These are phyloP conservation scores for Octonoba sinensis DNA, from an alignment of 2,888 invertebrate genomes.

Conservation along the genomic window DNA sequence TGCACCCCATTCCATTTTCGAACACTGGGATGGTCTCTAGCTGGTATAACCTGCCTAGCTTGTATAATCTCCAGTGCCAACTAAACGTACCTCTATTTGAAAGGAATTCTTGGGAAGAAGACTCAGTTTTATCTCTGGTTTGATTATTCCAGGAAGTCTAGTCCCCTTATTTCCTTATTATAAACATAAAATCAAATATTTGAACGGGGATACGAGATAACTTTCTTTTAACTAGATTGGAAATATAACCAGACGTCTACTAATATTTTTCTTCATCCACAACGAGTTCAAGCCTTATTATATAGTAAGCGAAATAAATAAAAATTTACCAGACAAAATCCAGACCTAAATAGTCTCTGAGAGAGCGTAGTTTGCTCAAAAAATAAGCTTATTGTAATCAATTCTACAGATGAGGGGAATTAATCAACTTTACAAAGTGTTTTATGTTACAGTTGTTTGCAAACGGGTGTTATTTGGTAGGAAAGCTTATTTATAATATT, in stretches of 20 bases:
- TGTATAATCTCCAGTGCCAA: too few species aligned
- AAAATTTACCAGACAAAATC: constrained; percentile 32
- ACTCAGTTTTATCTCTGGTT: too few species aligned
- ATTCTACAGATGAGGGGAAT: constrained; percentile 37
- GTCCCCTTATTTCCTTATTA: too few species aligned
- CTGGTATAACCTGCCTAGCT: too few species aligned
- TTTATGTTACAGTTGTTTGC: background rate
- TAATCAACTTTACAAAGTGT: constrained; percentile 41
- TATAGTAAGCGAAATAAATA: constrained; percentile 36
- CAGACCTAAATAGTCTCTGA: constrained; percentile 36
- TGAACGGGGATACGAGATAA: too few species aligned
- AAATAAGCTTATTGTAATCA: constrained; percentile 47
- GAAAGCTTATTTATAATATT: constrained; percentile 24
- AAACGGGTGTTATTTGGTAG: constrained; percentile 12
- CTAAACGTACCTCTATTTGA: too few species aligned
- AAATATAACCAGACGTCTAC: constrained; percentile 24
- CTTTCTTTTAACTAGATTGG: constrained; percentile 13
- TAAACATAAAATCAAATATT: too few species aligned
- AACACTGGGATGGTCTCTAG: too few species aligned
- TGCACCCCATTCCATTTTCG: too few species aligned
- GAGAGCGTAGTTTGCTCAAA: constrained; percentile 46
- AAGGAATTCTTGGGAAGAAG: too few species aligned
- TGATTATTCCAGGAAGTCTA: too few species aligned
- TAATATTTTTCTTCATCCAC: constrained; percentile 29
- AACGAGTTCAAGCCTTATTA: constrained; percentile 43